Evolutionary conservation across 2,888 invertebrate species (phyloP).

Genomic region (Epirrhoe alternata): DNA sequence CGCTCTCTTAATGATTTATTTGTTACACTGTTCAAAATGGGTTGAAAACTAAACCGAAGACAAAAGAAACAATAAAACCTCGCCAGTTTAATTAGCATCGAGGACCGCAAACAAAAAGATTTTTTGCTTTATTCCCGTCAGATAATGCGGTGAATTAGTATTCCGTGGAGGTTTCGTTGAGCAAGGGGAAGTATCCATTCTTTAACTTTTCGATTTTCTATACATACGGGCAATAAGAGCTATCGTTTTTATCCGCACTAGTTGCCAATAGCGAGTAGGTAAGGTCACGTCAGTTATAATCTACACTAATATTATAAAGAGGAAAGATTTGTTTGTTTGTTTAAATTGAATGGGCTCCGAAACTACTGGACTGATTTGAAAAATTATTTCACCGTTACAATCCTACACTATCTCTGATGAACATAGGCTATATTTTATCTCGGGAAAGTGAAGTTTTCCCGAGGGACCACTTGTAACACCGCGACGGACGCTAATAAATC

Average conservation of each 20-base stretch:
- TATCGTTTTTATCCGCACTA: neutral
- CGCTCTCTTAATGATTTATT: too few relatives aligned
- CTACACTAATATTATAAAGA: too few relatives aligned
- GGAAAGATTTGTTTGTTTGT: too few relatives aligned
- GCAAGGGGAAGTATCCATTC: conserved; percentile 53
- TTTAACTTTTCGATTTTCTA: conserved; percentile 46
- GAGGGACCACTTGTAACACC: too few relatives aligned
- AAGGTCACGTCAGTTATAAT: too few relatives aligned
- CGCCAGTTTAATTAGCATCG: conserved; percentile 59
- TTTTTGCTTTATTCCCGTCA: conserved; percentile 54
- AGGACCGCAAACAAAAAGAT: conserved; percentile 51
- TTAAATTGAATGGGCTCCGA: too few relatives aligned
- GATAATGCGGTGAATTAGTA: conserved; percentile 61
- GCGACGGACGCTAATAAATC: too few relatives aligned
- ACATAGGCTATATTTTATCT: too few relatives aligned
- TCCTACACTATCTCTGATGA: too few relatives aligned
- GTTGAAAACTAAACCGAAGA: conserved; percentile 11
- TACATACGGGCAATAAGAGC: neutral
- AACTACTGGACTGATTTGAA: too few relatives aligned
- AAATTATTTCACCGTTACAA: too few relatives aligned
- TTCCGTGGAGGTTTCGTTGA: conserved; percentile 51
- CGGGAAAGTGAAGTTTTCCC: too few relatives aligned
- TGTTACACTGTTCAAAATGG: neutral
- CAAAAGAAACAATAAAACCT: conserved; percentile 48
- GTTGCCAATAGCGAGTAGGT: neutral